phyloP scores from a whole-genome alignment of 2,797 vertebrate species.

The Argyrosomus regius region DNA sequence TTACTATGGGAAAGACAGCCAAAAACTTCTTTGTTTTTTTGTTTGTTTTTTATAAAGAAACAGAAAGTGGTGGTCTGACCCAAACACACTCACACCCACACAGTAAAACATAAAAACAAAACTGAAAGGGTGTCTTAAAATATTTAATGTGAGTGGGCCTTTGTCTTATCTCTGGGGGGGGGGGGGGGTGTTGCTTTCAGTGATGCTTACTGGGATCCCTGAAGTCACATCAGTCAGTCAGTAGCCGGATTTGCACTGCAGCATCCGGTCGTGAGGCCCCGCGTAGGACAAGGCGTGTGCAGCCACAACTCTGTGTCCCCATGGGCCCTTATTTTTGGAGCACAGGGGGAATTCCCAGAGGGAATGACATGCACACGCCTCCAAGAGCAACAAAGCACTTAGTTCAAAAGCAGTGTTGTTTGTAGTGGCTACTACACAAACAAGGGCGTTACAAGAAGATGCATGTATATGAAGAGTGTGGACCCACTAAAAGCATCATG shows the following conservation, averaged over 20 bases:
- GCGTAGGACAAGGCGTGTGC: slow-evolving; percentile 72
- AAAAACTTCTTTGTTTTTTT: not conserved
- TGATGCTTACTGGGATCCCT: slow-evolving; percentile 59
- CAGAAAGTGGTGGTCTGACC: slow-evolving; percentile 30
- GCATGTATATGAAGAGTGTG: not conserved
- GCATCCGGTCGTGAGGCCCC: slow-evolving; percentile 75
- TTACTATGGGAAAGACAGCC: slow-evolving; percentile 15
- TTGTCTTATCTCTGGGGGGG: slow-evolving; percentile 20
- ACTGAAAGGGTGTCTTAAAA: not conserved
- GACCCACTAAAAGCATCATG: slow-evolving; percentile 4
- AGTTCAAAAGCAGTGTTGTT: slow-evolving; percentile 26
- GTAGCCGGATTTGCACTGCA: slow-evolving; percentile 71
- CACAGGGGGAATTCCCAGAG: slow-evolving; percentile 67
- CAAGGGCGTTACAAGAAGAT: not conserved
- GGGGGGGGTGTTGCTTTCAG: slow-evolving; percentile 41
- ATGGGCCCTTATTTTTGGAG: slow-evolving; percentile 49
- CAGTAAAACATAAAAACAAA: slow-evolving; percentile 25
- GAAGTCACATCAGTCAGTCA: slow-evolving; percentile 68
- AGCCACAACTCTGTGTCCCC: slow-evolving; percentile 59
- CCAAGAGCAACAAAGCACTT: slow-evolving; percentile 59
- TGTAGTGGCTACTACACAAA: slow-evolving; percentile 15
- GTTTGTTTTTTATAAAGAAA: slow-evolving; percentile 18
- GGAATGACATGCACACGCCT: slow-evolving; percentile 54
- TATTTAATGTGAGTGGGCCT: slow-evolving; percentile 5
- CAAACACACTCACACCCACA: slow-evolving; percentile 1